Evolutionary conservation across 2,113 vertebrate species (phyloP).

Genomic region (Pongo pygmaeus): DNA sequence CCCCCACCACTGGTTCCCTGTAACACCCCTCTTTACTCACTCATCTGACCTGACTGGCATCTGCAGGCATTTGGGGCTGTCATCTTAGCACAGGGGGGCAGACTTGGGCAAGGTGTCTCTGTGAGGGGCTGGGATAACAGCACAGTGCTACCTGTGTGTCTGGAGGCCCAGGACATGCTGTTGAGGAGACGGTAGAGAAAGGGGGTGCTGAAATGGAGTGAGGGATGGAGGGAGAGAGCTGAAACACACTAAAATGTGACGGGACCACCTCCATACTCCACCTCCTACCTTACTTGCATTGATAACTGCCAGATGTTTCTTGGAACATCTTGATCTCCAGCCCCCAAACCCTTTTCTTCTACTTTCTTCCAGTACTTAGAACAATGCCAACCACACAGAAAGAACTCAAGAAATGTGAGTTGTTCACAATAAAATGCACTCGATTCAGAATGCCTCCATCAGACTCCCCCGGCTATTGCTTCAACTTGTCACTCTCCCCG

Average conservation of each 20-base stretch:
- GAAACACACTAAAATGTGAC: not conserved
- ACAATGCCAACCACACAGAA: slow-evolving; percentile 35
- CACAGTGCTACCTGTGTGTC: not conserved
- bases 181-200: not conserved
- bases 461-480: not conserved
- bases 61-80: not conserved
- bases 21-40: not conserved
- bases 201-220: not conserved
- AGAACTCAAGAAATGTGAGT: slow-evolving; percentile 22
- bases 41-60: not conserved
- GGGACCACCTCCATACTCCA: not conserved
- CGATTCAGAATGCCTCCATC: not conserved
- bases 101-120: not conserved
- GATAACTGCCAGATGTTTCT: not conserved
- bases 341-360: slow-evolving; percentile 7
- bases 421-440: not conserved
- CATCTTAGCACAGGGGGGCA: not conserved
- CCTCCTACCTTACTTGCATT: not conserved
- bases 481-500: not conserved
- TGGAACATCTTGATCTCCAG: not conserved
- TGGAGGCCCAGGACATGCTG: not conserved
- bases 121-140: not conserved
- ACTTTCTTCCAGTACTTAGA: not conserved
- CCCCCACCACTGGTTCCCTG: not conserved
- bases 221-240: not conserved